Evolutionary conservation across 2,113 vertebrate species (phyloP).

Genomic region (Pleuronectes platessa): DNA sequence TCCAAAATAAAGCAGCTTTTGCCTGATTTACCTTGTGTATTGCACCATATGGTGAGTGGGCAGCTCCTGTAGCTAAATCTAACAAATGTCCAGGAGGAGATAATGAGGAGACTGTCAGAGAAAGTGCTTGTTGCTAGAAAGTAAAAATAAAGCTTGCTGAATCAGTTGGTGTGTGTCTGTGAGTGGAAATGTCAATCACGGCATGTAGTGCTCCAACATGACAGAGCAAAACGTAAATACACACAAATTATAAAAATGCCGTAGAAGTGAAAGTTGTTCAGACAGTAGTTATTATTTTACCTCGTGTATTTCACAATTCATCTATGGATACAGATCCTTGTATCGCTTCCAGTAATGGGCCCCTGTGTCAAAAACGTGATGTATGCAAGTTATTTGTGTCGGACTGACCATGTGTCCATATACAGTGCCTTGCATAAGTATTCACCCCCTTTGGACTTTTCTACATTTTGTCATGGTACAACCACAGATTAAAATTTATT

Average conservation of each 20-base stretch:
- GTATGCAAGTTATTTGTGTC: too few species aligned
- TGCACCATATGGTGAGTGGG: slow-evolving; percentile 32
- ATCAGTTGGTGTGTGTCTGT: slow-evolving; percentile 1
- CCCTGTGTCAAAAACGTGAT: too few species aligned
- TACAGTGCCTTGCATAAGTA: too few species aligned
- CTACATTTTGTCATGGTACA: too few species aligned
- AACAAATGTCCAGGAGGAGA: neutral
- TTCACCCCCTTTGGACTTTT: too few species aligned
- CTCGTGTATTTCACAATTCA: too few species aligned
- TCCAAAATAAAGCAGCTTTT: neutral
- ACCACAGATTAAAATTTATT: too few species aligned
- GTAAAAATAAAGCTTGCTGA: slow-evolving; percentile 36
- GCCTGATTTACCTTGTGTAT: neutral
- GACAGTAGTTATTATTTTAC: too few species aligned
- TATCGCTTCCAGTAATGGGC: too few species aligned
- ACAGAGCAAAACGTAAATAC: neutral
- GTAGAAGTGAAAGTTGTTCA: too few species aligned
- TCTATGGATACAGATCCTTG: too few species aligned
- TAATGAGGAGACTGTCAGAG: slow-evolving; percentile 1
- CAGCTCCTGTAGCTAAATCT: slow-evolving; percentile 2
- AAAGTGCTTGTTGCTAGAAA: slow-evolving; percentile 22
- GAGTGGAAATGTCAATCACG: slow-evolving; percentile 23
- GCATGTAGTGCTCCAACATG: neutral
- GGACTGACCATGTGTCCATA: too few species aligned
- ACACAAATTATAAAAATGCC: neutral